Base-by-base conservation (phyloP, 2,888 invertebrate species). In the Entomobrya multifasciata region DNA sequence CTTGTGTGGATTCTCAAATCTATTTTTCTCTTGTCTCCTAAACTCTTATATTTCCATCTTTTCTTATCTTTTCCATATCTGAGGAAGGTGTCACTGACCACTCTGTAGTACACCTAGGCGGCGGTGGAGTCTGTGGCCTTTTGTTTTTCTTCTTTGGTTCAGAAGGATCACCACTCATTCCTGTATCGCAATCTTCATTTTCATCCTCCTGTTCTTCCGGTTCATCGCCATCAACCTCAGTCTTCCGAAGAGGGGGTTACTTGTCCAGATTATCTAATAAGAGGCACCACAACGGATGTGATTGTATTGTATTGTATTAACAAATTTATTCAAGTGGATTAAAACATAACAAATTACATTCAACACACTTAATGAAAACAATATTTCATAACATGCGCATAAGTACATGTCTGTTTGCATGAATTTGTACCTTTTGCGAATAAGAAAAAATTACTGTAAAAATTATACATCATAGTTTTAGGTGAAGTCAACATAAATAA, bases 1-100 rank as follows among this genome's bases (percentile, higher is more conserved):
- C 92, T 96, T 96, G 90, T 98, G 97, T 0, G 98, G 98, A 88
- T 96, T 95, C 67, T 96, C 95, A 92, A 97, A 99, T 70, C 98
- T 94, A 90, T 94, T 93, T 17, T 95, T 94, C 92, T 99, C 98
- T 93, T 93, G 92, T 79, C 90, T 90, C 67, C 96, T 94, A 91
- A 97, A 97, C 77, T 95, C 95, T 25, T 94, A n/a, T n/a, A n/a
- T n/a, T n/a, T n/a, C n/a, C n/a, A n/a, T n/a, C n/a, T n/a, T n/a
- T n/a, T n/a, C n/a, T n/a, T n/a, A n/a, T 94, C 65, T 96, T 94
- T 92, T 98, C 98, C 0, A 96, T 95, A 0, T 93, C 92, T 0
- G 96, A 95, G 0, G 97, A 96, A 41, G 96, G 94, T 22, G 96
- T 94, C 0, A 98, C 97, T 4, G 95, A 95, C 97, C 97, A 97